Percentiles rank a stretch among this genome's conserved stretches.
Evolutionary conservation across 1,140 invertebrate genomes (phyloP).

Genomic region (Thaumatotibia leucotreta): DNA sequence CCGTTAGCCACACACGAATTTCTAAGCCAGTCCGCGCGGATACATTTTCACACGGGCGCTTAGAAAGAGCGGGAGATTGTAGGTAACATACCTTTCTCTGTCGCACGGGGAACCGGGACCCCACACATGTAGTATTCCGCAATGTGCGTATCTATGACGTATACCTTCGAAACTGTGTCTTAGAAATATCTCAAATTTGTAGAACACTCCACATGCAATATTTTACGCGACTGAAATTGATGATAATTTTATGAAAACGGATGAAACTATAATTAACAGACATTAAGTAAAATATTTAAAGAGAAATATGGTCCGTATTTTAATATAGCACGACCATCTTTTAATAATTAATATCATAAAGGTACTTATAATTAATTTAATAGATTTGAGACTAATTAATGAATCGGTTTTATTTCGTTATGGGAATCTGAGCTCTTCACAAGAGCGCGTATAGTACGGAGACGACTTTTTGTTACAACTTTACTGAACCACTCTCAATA

Average conservation of each 20-base stretch:
- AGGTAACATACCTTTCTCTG: conserved; percentile 16
- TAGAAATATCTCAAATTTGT: neutral
- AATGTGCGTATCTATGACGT: neutral
- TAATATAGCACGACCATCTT: neutral
- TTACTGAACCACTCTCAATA: neutral
- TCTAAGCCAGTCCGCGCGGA: conserved; percentile 19
- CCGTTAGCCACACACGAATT: conserved; percentile 23
- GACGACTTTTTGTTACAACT: neutral
- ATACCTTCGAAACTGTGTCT: neutral
- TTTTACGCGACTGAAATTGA: neutral
- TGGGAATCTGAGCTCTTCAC: neutral
- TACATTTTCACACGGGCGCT: conserved; percentile 26
- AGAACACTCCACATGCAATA: neutral
- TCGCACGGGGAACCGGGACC: conserved; percentile 16
- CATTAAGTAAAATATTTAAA: neutral
- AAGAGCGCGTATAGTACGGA: neutral
- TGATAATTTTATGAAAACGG: neutral
- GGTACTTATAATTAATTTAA: neutral
- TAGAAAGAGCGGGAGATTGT: conserved; percentile 18
- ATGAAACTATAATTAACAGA: neutral
- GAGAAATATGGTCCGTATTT: neutral
- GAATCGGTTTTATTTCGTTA: neutral
- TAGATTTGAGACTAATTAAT: neutral
- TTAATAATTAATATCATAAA: neutral
- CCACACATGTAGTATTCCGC: conserved; percentile 18